Evolutionary conservation across 2,888 invertebrate species (phyloP).

Genomic region (Callosobruchus maculatus): DNA sequence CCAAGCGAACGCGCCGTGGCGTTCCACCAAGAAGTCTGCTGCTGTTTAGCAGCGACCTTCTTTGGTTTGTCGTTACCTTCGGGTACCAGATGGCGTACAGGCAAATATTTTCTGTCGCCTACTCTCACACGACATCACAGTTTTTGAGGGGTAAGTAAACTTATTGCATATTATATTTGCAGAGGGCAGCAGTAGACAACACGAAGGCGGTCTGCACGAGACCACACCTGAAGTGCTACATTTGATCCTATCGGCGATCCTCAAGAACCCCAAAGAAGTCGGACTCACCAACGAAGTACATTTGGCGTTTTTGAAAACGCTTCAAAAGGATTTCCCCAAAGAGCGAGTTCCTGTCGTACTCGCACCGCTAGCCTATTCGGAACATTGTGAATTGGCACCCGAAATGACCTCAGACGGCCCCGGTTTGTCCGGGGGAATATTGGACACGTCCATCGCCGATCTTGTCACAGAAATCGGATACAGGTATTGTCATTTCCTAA

Average conservation of each 20-base stretch:
- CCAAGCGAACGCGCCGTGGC: too few species aligned
- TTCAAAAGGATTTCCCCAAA: conserved; percentile 84
- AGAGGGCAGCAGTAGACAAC: conserved; percentile 66
- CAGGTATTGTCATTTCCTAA: conserved; percentile 15
- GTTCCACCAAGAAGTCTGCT: too few species aligned
- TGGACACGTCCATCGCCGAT: conserved; percentile 81
- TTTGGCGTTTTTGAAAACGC: conserved; percentile 74
- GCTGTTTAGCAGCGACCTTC: too few species aligned
- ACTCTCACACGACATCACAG: too few species aligned
- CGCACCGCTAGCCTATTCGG: conserved; percentile 82
- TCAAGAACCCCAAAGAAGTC: conserved; percentile 59
- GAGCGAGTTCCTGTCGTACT: conserved; percentile 86
- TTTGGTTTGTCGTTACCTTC: too few species aligned
- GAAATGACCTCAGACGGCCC: conserved; percentile 63
- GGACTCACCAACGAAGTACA: conserved; percentile 71
- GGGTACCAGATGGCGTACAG: too few species aligned
- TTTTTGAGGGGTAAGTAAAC: too few species aligned
- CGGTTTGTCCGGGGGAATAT: conserved; percentile 51
- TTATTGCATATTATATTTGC: too few species aligned
- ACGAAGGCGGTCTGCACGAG: conserved; percentile 83
- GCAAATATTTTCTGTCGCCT: too few species aligned
- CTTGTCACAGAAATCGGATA: conserved; percentile 86
- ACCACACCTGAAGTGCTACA: conserved; percentile 87
- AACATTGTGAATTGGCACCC: conserved; percentile 65
- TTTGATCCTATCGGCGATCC: conserved; percentile 64